Evolutionary conservation across 2,888 invertebrate species (phyloP).

Genomic region (Synanthedon formicaeformis): DNA sequence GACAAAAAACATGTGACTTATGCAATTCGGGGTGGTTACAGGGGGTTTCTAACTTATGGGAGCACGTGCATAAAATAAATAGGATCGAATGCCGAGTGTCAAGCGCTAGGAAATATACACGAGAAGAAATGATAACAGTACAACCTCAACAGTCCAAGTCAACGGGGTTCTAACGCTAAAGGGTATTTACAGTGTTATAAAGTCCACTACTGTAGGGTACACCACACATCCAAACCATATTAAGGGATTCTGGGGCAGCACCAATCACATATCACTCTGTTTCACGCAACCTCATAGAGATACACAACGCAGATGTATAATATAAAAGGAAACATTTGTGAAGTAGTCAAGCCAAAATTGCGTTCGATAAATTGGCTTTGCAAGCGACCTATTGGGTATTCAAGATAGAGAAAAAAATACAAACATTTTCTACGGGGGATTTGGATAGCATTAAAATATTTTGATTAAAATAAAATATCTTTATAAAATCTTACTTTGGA

Average conservation of each 20-base stretch:
- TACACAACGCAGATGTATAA: background rate
- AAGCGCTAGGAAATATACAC: slow-evolving; percentile 35
- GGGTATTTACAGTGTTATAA: slow-evolving; percentile 32
- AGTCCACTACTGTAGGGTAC: slow-evolving; percentile 42
- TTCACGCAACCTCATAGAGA: slow-evolving; percentile 58
- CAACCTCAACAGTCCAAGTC: slow-evolving; percentile 38
- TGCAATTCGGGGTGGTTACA: slow-evolving; percentile 7
- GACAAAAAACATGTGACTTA: slow-evolving; percentile 16
- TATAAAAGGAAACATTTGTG: background rate
- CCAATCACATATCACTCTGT: slow-evolving; percentile 62
- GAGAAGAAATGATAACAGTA: slow-evolving; percentile 36
- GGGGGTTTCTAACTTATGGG: slow-evolving; percentile 8
- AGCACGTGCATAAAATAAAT: slow-evolving; percentile 13
- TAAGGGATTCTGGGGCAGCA: slow-evolving; percentile 61
- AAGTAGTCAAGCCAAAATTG: background rate
- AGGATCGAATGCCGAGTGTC: slow-evolving; percentile 22
- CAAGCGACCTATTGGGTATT: background rate
- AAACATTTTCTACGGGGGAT: too few relatives aligned
- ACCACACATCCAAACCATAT: slow-evolving; percentile 52
- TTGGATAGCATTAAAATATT: too few relatives aligned
- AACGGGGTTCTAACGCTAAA: slow-evolving; percentile 39
- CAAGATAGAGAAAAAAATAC: too few relatives aligned
- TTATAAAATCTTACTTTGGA: too few relatives aligned
- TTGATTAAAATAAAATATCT: too few relatives aligned
- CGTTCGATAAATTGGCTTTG: background rate